Evolutionary conservation across 1,140 invertebrate genomes (phyloP).

Genomic region (Drosophila sturtevanti): DNA sequence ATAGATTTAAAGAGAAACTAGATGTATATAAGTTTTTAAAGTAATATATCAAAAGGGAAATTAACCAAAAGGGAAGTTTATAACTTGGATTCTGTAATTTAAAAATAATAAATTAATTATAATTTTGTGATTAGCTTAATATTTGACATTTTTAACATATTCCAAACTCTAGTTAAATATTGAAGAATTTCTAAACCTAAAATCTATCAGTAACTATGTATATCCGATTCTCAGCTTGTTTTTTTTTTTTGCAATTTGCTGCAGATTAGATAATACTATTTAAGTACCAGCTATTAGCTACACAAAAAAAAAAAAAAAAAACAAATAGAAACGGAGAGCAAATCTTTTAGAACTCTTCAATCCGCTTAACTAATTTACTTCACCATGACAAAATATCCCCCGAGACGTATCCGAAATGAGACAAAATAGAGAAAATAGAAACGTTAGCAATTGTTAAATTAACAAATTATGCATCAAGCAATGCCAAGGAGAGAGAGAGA

Average conservation of each 20-base stretch:
- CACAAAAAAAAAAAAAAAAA: too few species aligned
- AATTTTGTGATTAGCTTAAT: too few species aligned
- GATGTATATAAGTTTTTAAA: not conserved
- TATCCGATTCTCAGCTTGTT: too few species aligned
- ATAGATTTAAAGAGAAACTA: too few species aligned
- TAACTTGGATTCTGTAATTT: too few species aligned
- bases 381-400: constrained; percentile 60
- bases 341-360: constrained; percentile 23
- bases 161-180: too few species aligned
- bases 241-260: too few species aligned
- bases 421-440: constrained; percentile 18
- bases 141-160: too few species aligned
- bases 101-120: too few species aligned
- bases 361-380: constrained; percentile 71
- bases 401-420: constrained; percentile 29
- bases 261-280: not conserved
- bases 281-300: not conserved
- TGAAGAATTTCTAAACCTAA: too few species aligned
- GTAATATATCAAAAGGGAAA: not conserved
- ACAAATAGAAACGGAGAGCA: not conserved
- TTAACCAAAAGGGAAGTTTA: not conserved
- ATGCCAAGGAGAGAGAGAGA: constrained; percentile 41
- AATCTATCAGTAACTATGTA: too few species aligned
- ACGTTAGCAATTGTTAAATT: constrained; percentile 68
- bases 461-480: constrained; percentile 72